These are phyloP conservation scores for Hemicentrotus pulcherrimus DNA, from an alignment of 35 echinoderm and acorn worm species.

Conservation along the genomic window DNA sequence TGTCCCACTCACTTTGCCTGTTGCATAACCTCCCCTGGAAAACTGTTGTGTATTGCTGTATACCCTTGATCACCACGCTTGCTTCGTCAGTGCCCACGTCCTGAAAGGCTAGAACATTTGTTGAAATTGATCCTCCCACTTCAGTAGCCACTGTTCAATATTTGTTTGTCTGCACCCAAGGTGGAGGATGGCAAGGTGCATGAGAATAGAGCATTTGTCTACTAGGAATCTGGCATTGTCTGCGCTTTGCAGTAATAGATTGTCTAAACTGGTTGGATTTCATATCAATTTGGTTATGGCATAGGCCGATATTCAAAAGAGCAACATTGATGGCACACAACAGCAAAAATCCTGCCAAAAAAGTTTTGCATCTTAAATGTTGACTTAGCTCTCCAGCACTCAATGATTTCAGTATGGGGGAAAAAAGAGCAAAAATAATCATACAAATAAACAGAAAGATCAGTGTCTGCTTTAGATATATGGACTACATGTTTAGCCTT, in stretches of 20 bases:
- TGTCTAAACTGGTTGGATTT: not conserved
- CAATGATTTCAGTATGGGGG: too few relatives aligned
- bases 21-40: constrained; percentile 23
- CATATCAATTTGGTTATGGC: too few relatives aligned
- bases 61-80: constrained; percentile 17
- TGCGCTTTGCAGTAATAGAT: not conserved
- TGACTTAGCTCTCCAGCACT: too few relatives aligned
- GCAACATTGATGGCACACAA: too few relatives aligned
- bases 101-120: constrained; percentile 21
- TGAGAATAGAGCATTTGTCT: not conserved
- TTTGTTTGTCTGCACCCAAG: not conserved
- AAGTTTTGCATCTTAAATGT: too few relatives aligned
- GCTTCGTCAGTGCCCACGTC: not conserved
- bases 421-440: too few relatives aligned
- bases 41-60: constrained; percentile 16
- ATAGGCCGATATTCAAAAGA: too few relatives aligned
- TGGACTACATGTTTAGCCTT: too few relatives aligned
- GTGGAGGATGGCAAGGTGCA: not conserved
- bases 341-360: too few relatives aligned
- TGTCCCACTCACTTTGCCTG: constrained; percentile 15
- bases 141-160: not conserved
- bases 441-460: too few relatives aligned
- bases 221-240: not conserved
- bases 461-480: too few relatives aligned
- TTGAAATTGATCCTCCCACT: not conserved